These are phyloP conservation scores for Sinocyclocheilus maitianheensis DNA, from an alignment of 2,113 vertebrate species.

Conservation along the genomic window DNA sequence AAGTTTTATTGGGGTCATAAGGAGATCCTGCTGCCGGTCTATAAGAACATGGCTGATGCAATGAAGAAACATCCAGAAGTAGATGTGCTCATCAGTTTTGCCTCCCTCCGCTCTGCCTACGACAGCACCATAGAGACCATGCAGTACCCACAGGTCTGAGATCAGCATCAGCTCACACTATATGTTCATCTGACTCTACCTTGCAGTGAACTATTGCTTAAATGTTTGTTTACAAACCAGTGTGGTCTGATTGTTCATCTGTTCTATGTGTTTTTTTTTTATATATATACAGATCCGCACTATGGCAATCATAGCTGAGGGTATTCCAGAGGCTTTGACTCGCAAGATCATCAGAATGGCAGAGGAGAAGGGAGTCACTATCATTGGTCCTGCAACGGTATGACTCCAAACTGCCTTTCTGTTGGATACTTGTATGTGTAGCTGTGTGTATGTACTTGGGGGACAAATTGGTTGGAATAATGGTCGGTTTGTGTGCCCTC, in stretches of 20 bases:
- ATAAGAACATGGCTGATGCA: constrained; percentile 96
- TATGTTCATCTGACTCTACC: neutral
- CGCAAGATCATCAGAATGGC: constrained; percentile 92
- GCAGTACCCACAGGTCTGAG: constrained; percentile 86
- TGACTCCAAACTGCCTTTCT: constrained; percentile 42
- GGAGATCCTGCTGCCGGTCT: constrained; percentile 95
- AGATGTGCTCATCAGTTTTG: constrained; percentile 96
- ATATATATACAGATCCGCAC: constrained; percentile 82
- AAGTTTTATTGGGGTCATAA: constrained; percentile 99
- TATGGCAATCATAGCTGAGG: constrained; percentile 97
- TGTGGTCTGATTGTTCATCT: neutral
- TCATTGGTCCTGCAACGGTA: constrained; percentile 97
- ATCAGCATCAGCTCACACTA: neutral
- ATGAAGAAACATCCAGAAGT: constrained; percentile 97
- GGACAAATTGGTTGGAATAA: neutral
- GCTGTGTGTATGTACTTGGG: neutral
- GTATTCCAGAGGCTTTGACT: constrained; percentile 94
- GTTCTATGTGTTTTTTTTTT: neutral
- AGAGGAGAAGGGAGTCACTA: constrained; percentile 90
- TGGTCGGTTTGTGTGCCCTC: neutral
- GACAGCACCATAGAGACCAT: constrained; percentile 97
- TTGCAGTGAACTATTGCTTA: constrained; percentile 79
- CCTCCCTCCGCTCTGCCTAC: constrained; percentile 92
- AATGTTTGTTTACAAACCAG: neutral
- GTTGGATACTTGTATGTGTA: neutral